phyloP scores from a whole-genome alignment of 2,797 vertebrate species.

The Gambelia wislizenii region DNA sequence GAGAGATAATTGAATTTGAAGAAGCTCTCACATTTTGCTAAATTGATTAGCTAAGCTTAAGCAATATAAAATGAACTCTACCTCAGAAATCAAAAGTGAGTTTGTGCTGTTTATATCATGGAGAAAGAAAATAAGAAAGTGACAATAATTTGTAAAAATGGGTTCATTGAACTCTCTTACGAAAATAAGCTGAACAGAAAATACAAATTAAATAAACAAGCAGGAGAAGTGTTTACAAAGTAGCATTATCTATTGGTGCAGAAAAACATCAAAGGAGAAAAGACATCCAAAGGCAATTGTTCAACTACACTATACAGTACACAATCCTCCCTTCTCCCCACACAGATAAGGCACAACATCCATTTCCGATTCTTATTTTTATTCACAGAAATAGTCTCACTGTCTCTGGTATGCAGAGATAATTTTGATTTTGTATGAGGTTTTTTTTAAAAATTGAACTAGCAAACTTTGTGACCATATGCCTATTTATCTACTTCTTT shows the following conservation, averaged over 20 bases:
- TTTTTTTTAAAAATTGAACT: constrained; percentile 62
- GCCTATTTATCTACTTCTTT: constrained; percentile 50
- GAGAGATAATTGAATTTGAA: constrained; percentile 55
- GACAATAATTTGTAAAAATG: constrained; percentile 41
- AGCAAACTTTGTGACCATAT: constrained; percentile 51
- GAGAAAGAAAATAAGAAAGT: constrained; percentile 49
- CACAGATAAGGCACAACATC: constrained; percentile 20
- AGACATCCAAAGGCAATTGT: constrained; percentile 27
- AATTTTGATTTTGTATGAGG: constrained; percentile 59
- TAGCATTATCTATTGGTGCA: constrained; percentile 41
- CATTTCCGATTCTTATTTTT: constrained; percentile 65
- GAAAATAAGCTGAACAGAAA: constrained; percentile 52
- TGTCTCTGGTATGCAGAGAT: constrained; percentile 59
- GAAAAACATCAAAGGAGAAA: constrained; percentile 58
- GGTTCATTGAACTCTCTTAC: constrained; percentile 34
- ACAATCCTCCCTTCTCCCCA: background rate
- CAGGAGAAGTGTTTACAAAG: constrained; percentile 58
- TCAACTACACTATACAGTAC: constrained; percentile 42
- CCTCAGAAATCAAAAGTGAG: constrained; percentile 48
- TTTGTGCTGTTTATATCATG: background rate
- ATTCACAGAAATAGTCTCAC: constrained; percentile 42
- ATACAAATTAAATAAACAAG: constrained; percentile 49
- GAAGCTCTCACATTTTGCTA: constrained; percentile 53
- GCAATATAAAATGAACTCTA: constrained; percentile 36
- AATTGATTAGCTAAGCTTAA: constrained; percentile 53